Base-by-base conservation (phyloP, 1,140 invertebrate genomes). In the Magallana gigas region DNA sequence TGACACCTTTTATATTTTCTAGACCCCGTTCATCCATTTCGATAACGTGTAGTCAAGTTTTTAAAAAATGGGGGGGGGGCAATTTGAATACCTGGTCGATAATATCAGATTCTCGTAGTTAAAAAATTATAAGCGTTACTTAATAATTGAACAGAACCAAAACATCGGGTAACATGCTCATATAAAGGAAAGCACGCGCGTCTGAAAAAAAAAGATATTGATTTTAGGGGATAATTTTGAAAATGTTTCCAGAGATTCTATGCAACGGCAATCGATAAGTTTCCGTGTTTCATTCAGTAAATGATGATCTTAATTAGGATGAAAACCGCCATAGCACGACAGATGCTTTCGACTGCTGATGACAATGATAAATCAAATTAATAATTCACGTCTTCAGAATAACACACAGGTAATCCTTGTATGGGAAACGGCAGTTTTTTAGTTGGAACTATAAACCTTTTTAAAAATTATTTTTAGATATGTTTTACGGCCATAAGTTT, bases 1-100 rank as follows among this genome's bases (percentile, higher is more conserved):
- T 76, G 68, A 76, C 68, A 76, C 68, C 68, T 76, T 76, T 76
- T 48, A 76, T 76, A 76, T 76, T 76, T 76, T 76, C 18, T 29
- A 76, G 12, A 12, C 36, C 12, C 18, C 68, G 23, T 76, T 76
- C 2, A 36, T 36, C 18, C 12, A 29, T 29, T 29, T 1, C 23
- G 68, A 76, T 76, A 76, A 64, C 60, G 68, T 11, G 23, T 29
- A 36, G 23, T 48, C 36, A 48, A 48, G 36, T 48, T 48, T 4
- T 4, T 4, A 48, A 48, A 48, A 48, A 48, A 48, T 36, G 29
- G 8, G 36, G 18, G 68, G 7, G 23, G 23, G 23, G 36, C 36
- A 48, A 48, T 4, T 48, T 4, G 12, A 76, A 29, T 76, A 11
- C 23, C 68, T 76, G 23, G 8, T 12, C 68, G 12, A 29, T 12